phyloP scores from a whole-genome alignment of 1,140 invertebrate species.

The Latrodectus geometricus region DNA sequence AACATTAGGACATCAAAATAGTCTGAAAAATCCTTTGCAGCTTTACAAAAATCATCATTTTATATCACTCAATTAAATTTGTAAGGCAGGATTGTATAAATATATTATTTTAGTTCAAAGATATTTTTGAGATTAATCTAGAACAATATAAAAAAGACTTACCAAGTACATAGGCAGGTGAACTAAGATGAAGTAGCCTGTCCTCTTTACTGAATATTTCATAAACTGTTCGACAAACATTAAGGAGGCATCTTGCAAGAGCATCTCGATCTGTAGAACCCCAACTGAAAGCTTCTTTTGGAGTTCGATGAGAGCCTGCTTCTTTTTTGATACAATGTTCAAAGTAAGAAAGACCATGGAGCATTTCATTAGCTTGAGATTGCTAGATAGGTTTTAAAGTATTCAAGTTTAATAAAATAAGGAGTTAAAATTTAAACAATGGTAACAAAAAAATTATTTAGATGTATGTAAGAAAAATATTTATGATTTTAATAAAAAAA shows the following conservation, averaged over 20 bases:
- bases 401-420: background rate
- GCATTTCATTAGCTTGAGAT: constrained; percentile 72
- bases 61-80: too few species aligned
- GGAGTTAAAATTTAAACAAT: too few species aligned
- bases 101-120: too few species aligned
- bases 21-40: too few species aligned
- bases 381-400: constrained; percentile 55
- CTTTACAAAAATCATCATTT: too few species aligned
- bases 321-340: constrained; percentile 69
- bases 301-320: constrained; percentile 58
- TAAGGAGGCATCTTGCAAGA: constrained; percentile 67
- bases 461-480: background rate
- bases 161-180: constrained; percentile 74
- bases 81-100: too few species aligned
- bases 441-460: constrained; percentile 12
- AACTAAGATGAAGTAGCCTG: constrained; percentile 69
- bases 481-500: background rate
- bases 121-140: too few species aligned
- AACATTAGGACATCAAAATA: too few species aligned
- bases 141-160: background rate
- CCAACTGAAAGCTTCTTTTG: constrained; percentile 71
- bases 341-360: constrained; percentile 73
- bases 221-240: constrained; percentile 65
- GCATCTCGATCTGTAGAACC: constrained; percentile 69
- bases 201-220: constrained; percentile 66